Conservation (phyloP, 2,113 vertebrate species). For the Microtus ochrogaster region DNA sequence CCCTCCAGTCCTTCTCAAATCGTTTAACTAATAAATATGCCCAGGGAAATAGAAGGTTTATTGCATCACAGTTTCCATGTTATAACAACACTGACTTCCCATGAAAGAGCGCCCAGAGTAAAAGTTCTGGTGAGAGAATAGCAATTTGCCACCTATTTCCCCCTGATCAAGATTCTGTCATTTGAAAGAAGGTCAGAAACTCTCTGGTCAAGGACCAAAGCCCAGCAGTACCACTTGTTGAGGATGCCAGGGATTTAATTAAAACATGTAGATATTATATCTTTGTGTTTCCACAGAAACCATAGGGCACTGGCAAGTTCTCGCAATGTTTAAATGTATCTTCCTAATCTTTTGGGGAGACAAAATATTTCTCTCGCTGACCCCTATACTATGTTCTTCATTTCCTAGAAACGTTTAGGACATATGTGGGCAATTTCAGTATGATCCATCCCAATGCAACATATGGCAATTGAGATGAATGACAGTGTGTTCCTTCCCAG, state of each 20-base stretch:
- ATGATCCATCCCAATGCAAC: not conserved
- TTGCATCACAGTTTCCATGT: constrained; percentile 76
- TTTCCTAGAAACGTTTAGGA: not conserved
- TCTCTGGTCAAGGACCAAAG: not conserved
- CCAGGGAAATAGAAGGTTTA: constrained; percentile 68
- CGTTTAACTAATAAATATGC: constrained; percentile 69
- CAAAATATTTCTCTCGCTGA: not conserved
- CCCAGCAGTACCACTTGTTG: not conserved
- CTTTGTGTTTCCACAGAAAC: not conserved
- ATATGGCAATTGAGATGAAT: not conserved
- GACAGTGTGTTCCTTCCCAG: not conserved
- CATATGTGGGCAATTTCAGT: not conserved
- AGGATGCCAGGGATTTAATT: not conserved
- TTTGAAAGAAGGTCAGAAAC: constrained; percentile 41
- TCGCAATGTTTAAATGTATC: not conserved
- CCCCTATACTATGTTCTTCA: not conserved
- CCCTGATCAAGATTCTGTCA: constrained; percentile 53
- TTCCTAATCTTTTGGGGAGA: not conserved
- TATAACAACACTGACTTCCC: not conserved
- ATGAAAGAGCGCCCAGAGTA: not conserved
- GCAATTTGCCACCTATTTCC: constrained; percentile 48
- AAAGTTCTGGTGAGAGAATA: constrained; percentile 17
- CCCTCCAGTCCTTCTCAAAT: not conserved
- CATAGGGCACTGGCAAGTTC: not conserved
- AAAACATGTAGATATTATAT: not conserved